Evolutionary conservation across 2,113 vertebrate genomes (phyloP).

Genomic region (Phrynosoma blainvillii): DNA sequence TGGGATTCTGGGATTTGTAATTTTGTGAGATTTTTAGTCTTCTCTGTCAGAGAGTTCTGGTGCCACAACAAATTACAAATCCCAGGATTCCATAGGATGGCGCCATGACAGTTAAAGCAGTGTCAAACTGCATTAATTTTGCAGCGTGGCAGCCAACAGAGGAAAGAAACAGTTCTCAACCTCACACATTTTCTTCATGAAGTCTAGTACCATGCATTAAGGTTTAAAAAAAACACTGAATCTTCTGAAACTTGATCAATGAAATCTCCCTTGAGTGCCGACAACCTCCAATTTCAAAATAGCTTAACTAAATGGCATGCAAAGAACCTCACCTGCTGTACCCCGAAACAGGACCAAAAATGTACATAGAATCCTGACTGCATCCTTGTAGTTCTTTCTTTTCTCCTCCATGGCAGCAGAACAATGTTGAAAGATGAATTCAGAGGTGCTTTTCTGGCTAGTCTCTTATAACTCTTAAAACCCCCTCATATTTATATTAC

Average conservation of each 20-base stretch:
- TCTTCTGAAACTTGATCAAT: neutral
- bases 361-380: neutral
- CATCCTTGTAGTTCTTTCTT: neutral
- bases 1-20: no score
- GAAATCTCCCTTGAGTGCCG: neutral
- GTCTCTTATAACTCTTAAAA: neutral
- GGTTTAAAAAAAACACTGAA: no score
- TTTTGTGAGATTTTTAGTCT: no score
- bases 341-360: neutral
- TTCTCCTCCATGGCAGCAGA: slow-evolving; percentile 14
- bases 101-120: no score
- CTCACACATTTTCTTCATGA: neutral
- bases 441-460: neutral
- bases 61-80: no score
- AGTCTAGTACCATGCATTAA: neutral
- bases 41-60: no score
- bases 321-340: slow-evolving; percentile 10
- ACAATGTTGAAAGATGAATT: neutral
- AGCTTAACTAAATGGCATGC: neutral
- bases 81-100: no score
- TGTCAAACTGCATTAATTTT: no score
- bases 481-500: slow-evolving; percentile 18
- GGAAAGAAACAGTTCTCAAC: neutral
- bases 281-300: neutral
- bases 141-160: neutral